Conservation (phyloP, 2,113 vertebrate genomes). For the Archilochus colubris region DNA sequence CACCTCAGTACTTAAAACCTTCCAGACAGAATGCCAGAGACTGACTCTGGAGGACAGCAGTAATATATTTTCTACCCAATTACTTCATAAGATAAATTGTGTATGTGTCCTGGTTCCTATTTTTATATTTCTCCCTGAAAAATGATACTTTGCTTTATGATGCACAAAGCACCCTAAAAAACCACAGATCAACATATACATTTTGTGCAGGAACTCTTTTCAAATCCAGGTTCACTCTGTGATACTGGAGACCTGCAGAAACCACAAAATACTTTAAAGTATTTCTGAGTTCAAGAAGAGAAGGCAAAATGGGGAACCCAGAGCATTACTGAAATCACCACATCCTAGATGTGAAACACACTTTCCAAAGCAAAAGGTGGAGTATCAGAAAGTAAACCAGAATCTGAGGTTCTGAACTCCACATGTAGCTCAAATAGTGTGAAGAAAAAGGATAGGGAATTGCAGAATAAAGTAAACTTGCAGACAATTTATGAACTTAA, state of each 20-base stretch:
- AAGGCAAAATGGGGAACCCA: neutral
- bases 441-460: neutral
- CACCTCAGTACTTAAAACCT: neutral
- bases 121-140: neutral
- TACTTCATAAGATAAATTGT: neutral
- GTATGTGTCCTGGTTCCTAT: accelerated
- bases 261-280: neutral
- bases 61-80: neutral
- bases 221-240: neutral
- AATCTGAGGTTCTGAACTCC: neutral
- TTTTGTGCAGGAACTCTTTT: neutral
- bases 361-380: neutral
- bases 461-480: neutral
- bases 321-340: neutral
- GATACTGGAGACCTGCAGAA: neutral
- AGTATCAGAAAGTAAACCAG: neutral
- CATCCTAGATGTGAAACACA: neutral
- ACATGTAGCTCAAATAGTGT: neutral
- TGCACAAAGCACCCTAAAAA: neutral
- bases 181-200: neutral
- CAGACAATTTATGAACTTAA: neutral
- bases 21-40: no score
- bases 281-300: neutral
- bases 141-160: neutral
- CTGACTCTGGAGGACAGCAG: neutral